phyloP scores from a whole-genome alignment of 2,888 invertebrate species.

The Strigamia maritima region DNA sequence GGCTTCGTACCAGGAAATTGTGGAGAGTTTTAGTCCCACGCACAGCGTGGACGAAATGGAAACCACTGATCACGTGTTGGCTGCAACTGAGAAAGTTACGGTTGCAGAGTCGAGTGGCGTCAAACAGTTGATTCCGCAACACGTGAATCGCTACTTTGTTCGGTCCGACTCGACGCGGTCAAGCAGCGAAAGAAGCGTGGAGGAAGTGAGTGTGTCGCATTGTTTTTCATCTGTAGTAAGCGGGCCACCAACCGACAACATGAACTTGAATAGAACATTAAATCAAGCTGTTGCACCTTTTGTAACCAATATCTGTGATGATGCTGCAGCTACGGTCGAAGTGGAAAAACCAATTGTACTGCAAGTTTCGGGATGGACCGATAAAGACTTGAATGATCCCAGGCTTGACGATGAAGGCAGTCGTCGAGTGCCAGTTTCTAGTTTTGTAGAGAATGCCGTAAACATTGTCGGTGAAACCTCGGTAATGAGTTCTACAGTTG shows the following conservation, averaged over 20 bases:
- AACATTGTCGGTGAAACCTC: slow-evolving; percentile 1
- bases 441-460: neutral
- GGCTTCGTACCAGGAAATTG: slow-evolving; percentile 33
- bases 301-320: neutral
- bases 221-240: neutral
- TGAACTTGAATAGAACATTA: too few relatives aligned
- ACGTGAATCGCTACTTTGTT: slow-evolving; percentile 38
- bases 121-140: neutral
- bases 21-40: slow-evolving; percentile 38
- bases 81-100: neutral
- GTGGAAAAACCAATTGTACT: neutral
- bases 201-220: slow-evolving; percentile 44
- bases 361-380: neutral
- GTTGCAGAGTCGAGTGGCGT: neutral
- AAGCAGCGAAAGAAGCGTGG: slow-evolving; percentile 46
- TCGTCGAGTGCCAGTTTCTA: neutral
- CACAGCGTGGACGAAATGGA: slow-evolving; percentile 36
- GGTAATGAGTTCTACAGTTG: neutral
- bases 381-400: neutral
- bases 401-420: neutral
- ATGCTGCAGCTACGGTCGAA: neutral
- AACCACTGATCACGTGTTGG: slow-evolving; percentile 34
- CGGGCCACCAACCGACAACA: neutral
- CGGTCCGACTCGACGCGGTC: slow-evolving; percentile 53
- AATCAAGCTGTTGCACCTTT: too few relatives aligned